These are phyloP conservation scores for Atherinosoma microstoma DNA, from an alignment of 2,797 vertebrate species.

Conservation along the genomic window DNA sequence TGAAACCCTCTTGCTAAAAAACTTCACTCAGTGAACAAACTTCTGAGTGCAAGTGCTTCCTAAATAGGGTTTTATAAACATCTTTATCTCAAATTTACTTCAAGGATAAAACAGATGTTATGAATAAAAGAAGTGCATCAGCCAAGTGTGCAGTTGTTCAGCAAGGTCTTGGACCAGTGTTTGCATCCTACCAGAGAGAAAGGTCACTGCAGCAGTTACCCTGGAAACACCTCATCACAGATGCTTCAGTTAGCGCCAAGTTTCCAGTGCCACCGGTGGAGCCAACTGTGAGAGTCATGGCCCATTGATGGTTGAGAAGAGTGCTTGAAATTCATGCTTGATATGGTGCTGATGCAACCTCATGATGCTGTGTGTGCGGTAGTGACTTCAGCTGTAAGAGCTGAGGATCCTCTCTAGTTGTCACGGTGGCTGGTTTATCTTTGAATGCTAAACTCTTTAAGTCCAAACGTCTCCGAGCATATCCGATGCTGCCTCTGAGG, in stretches of 20 bases:
- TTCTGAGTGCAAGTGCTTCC: no score
- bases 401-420: constrained; percentile 19
- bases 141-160: constrained; percentile 1
- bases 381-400: constrained; percentile 27
- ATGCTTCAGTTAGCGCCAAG: constrained; percentile 50
- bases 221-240: constrained; percentile 34
- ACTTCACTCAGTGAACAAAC: no score
- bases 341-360: constrained; percentile 65
- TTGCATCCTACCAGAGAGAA: background rate
- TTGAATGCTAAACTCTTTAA: constrained; percentile 22
- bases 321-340: constrained; percentile 66
- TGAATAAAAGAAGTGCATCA: background rate
- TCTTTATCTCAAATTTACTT: background rate
- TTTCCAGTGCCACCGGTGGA: constrained; percentile 25
- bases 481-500: background rate
- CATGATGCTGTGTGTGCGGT: constrained; percentile 33
- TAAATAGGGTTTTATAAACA: no score
- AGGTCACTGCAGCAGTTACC: constrained; percentile 12
- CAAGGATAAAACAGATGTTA: background rate
- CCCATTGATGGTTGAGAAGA: constrained; percentile 51
- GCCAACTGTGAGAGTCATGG: constrained; percentile 58
- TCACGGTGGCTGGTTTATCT: constrained; percentile 34
- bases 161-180: background rate
- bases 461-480: constrained; percentile 23
- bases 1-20: no score